Conservation (phyloP, 2,797 vertebrate genomes). For the Glyptemys insculpta region DNA sequence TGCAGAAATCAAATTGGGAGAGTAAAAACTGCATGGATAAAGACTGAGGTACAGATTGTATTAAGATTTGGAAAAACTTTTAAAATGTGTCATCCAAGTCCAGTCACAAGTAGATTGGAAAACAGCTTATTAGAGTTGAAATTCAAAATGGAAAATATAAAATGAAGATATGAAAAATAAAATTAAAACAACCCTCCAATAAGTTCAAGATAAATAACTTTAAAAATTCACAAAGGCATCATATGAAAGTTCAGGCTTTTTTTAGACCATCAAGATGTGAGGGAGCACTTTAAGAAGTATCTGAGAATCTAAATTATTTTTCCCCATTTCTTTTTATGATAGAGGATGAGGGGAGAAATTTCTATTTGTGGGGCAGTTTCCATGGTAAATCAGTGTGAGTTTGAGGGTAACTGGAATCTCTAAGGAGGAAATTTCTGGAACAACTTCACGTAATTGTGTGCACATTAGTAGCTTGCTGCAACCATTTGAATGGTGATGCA, state of each 20-base stretch:
- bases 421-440: not conserved
- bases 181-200: not conserved
- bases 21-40: not conserved
- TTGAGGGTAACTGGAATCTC: not conserved
- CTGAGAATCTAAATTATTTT: too few species aligned
- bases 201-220: not conserved
- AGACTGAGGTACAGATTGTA: fast-evolving
- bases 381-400: not conserved
- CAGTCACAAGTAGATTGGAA: not conserved
- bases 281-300: too few species aligned
- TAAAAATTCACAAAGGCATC: not conserved
- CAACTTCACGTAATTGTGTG: not conserved
- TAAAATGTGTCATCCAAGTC: not conserved
- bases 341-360: not conserved
- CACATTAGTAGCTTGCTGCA: fast-evolving
- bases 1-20: not conserved
- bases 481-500: not conserved
- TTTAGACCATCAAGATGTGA: not conserved
- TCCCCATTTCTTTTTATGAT: not conserved
- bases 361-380: not conserved
- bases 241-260: not conserved
- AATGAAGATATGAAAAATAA: not conserved
- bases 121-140: not conserved
- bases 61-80: not conserved
- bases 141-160: not conserved